Evolutionary conservation across 2,888 invertebrate genomes (phyloP).

Genomic region (Drosophila leonis): DNA sequence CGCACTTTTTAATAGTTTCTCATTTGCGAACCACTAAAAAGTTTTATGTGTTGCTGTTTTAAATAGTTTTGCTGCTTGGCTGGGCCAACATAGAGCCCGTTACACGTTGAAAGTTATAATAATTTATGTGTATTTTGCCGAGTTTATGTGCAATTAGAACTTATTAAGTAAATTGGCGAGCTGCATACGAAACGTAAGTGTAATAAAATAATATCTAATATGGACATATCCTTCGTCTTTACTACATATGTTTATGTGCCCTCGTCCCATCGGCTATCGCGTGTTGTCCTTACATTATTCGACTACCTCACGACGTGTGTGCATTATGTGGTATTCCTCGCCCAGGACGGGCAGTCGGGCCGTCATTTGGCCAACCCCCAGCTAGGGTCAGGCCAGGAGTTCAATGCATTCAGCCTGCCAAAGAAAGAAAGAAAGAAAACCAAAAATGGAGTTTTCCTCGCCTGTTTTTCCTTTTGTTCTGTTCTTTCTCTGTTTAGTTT

Average conservation of each 20-base stretch:
- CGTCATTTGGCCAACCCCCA: constrained; percentile 38
- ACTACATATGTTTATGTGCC: constrained; percentile 9
- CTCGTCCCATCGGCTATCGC: constrained; percentile 26
- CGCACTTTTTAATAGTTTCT: constrained; percentile 73
- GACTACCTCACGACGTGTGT: constrained; percentile 37
- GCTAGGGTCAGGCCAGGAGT: constrained; percentile 34
- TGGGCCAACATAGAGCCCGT: constrained; percentile 4
- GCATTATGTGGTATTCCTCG: constrained; percentile 37
- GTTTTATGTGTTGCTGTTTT: constrained; percentile 56
- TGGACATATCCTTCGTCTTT: constrained; percentile 4
- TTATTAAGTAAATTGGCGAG: constrained; percentile 7
- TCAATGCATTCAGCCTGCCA: constrained; percentile 34
- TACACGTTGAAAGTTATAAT: constrained; percentile 16
- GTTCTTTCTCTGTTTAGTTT: constrained; percentile 24
- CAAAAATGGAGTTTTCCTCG: constrained; percentile 28
- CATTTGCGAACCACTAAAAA: constrained; percentile 68
- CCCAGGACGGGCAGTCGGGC: constrained; percentile 6
- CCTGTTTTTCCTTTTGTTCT: constrained; percentile 25
- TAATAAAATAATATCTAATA: constrained; percentile 7
- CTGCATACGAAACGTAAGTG: neutral
- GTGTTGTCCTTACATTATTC: constrained; percentile 46
- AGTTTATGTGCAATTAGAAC: constrained; percentile 25
- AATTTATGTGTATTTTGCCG: constrained; percentile 31
- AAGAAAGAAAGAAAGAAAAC: constrained; percentile 17
- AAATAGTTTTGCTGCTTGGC: constrained; percentile 58